Evolutionary conservation across 2,888 invertebrate genomes (phyloP), one percentile per base, ranked within the genome.

Genomic region (Nyleta sp.): DNA sequence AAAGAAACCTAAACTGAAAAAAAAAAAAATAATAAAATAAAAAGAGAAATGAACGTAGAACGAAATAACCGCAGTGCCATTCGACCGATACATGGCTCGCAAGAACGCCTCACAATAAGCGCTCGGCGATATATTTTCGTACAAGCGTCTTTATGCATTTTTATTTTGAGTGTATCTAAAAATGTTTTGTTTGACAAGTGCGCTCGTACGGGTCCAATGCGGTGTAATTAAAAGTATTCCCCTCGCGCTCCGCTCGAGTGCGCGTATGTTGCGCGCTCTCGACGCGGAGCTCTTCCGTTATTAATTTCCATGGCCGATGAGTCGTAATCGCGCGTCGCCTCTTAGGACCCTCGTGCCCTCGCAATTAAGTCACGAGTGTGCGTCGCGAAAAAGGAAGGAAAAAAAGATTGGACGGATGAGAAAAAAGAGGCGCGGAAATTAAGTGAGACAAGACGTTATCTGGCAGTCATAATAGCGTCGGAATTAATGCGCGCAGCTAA

Each of bases 321-420:
- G 67, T 78, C 74, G 78, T 78, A 78, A 78, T 74, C 70, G 78
- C 70, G 78, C 78, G 74, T 71, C 70, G 75, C 72, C 75, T 79
- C 75, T 79, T 72, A 79, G 72, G 72, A 53, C 67, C 75, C 83
- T 81, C 80, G 72, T 75, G 81, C 72, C 60, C 76, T 80, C 70
- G 68, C 84, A 80, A 82, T 81, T 81, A 81, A 81, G 78, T 83
- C 82, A 82, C 83, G 83, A 84, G 81, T 62, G 80, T 59, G 72
- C 74, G 67, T 62, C 67, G 81, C 73, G 38, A 74, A 15, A 35
- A 50, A 53, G 60, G 44, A 55, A 55, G 24, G 20, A 20, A 20
- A 35, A 35, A 55, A 67, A 44, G 44, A 38, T 20, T 42, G 52
- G 38, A 22, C 24, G 48, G 31, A 31, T 50, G 31, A 28, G 11